These are phyloP conservation scores for Hedya salicella DNA, from an alignment of 2,888 invertebrate species.

Conservation along the genomic window DNA sequence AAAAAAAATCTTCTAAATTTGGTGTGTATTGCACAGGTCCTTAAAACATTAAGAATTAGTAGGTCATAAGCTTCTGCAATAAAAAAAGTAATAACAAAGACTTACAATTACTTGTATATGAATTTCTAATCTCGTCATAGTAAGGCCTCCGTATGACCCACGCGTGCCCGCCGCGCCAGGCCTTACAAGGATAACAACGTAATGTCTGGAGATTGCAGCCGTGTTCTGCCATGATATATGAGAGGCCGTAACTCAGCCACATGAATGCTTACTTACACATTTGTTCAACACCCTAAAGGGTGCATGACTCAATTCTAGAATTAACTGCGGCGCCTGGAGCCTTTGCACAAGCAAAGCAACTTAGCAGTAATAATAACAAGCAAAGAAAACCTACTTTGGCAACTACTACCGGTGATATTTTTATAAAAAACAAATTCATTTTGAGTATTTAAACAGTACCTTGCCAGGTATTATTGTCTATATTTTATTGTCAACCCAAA, in stretches of 20 bases:
- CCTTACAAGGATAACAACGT: constrained; percentile 69
- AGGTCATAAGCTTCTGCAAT: too few species aligned
- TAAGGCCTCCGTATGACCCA: constrained; percentile 22
- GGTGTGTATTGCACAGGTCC: too few species aligned
- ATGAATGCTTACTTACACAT: constrained; percentile 41
- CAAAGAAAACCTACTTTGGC: too few species aligned
- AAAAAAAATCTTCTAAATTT: too few species aligned
- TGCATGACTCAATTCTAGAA: constrained; percentile 28
- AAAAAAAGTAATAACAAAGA: too few species aligned
- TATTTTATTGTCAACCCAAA: too few species aligned
- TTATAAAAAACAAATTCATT: too few species aligned
- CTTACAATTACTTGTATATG: too few species aligned
- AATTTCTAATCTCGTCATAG: constrained; percentile 16
- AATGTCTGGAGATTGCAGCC: constrained; percentile 59
- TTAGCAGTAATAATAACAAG: constrained; percentile 9
- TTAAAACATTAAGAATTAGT: too few species aligned
- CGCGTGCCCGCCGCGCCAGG: constrained; percentile 33
- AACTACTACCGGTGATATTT: too few species aligned
- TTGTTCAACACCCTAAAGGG: constrained; percentile 30
- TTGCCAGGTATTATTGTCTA: too few species aligned
- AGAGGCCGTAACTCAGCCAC: constrained; percentile 34
- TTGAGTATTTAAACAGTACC: too few species aligned
- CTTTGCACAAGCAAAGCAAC: not conserved
- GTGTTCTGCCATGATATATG: constrained; percentile 53
- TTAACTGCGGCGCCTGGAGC: constrained; percentile 20